These are phyloP conservation scores for Araneus ventricosus DNA, from an alignment of 1,140 invertebrate genomes.

Conservation along the genomic window DNA sequence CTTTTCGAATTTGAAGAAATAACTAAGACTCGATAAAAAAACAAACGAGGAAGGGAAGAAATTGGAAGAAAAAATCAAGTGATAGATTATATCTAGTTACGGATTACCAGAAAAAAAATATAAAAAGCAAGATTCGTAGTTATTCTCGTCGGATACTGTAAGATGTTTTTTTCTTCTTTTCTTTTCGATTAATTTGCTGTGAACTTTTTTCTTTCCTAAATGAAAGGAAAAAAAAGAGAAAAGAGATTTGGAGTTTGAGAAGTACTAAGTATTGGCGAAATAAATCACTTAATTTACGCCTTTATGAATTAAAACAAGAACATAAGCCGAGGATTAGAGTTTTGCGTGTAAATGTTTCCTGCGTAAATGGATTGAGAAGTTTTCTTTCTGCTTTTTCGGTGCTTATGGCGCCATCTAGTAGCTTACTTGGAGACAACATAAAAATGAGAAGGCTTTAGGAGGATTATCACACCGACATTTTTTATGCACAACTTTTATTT, in stretches of 20 bases:
- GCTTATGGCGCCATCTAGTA: conserved; percentile 11
- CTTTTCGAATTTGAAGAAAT: conserved; percentile 14
- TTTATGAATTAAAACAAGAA: background rate
- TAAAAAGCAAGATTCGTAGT: background rate
- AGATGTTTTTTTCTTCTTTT: background rate
- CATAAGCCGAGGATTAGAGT: background rate
- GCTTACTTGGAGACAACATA: too few species aligned
- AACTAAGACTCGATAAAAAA: background rate
- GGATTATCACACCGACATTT: background rate
- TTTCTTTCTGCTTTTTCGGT: background rate
- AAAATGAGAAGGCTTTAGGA: background rate
- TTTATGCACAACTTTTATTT: too few species aligned
- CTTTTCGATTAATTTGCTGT: background rate
- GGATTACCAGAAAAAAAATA: conserved; percentile 26
- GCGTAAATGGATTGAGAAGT: background rate
- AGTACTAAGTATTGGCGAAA: background rate
- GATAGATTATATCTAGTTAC: conserved; percentile 26
- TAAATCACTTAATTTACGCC: conserved; percentile 40
- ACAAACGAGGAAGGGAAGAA: background rate
- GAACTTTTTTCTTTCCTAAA: background rate
- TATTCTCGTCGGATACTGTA: background rate
- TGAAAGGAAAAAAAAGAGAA: background rate
- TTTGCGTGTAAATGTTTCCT: background rate
- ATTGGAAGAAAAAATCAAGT: background rate
- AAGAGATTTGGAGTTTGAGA: background rate